Evolutionary conservation across 2,797 vertebrate species (phyloP), one percentile per base, ranked within the genome.

Genomic region (Amblyraja radiata): DNA sequence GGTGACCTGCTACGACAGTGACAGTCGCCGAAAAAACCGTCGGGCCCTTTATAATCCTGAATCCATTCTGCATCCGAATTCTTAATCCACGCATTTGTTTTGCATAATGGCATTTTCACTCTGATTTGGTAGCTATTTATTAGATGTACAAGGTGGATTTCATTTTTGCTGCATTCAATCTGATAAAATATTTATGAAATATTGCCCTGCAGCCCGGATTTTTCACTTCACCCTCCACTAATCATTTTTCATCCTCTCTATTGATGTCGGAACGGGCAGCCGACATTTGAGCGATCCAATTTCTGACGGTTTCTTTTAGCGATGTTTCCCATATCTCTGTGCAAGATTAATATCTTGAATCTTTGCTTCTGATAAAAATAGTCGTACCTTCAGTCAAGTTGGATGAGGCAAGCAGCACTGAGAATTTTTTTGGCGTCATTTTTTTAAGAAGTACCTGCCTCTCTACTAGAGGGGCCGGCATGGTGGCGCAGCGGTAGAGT

Each of bases 161-260:
- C 18, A 84, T 39, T 46, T 71, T 14, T 54, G 25, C 25, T 7
- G 74, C 39, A 68, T n/a, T 65, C 84, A 28, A 92, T 23, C 23
- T 92, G 23, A 76, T 46, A 7, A 92, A 92, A 92, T 92, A 92
- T 92, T 92, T 14, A 74, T 76, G 3, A 92, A n/a, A 21, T 16
- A 4, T 68, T 68, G 16, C 39, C 71, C 25, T 28, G 36, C 9
- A 92, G 39, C 71, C 76, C 39, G 13, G 71, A 28, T 76, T 7
- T 28, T 68, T 5, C 32, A 28, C 61, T 73, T 36, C 28, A 58
- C 61, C 28, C 32, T 65, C 63, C 36, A 5, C 16, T 74, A 1
- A 54, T 76, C 23, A 76, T 76, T 90, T 46, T 16, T 39, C 23
- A 92, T 23, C 25, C 28, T 92, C 36, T 23, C 54, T 46, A 23